Evolutionary conservation across 2,888 invertebrate species (phyloP), one percentile per base, ranked within the genome.

Genomic region (Malacosoma neustria): DNA sequence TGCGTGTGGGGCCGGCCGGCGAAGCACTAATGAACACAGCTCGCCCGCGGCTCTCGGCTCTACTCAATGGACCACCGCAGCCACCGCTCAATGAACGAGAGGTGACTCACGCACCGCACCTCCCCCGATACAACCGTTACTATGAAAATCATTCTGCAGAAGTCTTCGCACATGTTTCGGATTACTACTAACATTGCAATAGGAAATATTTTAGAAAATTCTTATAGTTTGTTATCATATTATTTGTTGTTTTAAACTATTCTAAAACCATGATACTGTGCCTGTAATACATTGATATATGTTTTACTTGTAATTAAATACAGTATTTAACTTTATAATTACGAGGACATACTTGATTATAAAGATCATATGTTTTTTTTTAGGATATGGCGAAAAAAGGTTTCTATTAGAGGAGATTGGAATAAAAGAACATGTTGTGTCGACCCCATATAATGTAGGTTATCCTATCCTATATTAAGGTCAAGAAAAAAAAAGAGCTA

Each of bases 1-100:
- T 58, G 70, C 69, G 82, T 73, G 73, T 77, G 61, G 76, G 72
- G 70, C 76, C 87, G 87, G 85, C 87, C 81, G 82, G 81, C 73
- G 75, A 70, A 84, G 72, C 77, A 69, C 82, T 82, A 82, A 81
- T 81, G 80, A 82, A 74, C 72, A 71, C 72, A 70, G 72, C 79
- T 76, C 74, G 75, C n/a, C n/a, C n/a, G n/a, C n/a, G n/a, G n/a
- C n/a, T n/a, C n/a, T n/a, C n/a, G n/a, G n/a, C n/a, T n/a, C n/a
- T n/a, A 67, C 74, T 82, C 73, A 82, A 82, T 82, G 82, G 81
- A 72, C 76, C 64, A 54, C 54, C 60, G 57, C 71, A 80, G 72
- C 76, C 64, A 54, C 54, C 60, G 57, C 71, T 73, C 73, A 73
- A 72, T 73, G 73, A 66, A 70, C 67, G 67, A 61, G 61, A 60